Conservation (phyloP, 2,888 invertebrate species). For the Cephus pygmeus region DNA sequence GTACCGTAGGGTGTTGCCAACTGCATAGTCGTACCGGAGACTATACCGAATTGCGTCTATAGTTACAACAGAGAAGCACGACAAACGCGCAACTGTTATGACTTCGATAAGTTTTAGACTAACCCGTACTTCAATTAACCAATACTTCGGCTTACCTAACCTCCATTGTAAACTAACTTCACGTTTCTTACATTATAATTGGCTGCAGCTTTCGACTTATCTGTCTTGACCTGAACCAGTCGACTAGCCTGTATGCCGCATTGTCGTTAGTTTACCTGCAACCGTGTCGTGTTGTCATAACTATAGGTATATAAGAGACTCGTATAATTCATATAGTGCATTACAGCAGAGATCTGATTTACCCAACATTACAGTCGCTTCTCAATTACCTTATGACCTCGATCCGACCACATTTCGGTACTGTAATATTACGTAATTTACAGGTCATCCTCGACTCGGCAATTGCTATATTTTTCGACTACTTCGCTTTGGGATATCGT, state of each 20-base stretch:
- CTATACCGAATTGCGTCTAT: neutral
- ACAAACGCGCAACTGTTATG: slow-evolving; percentile 26
- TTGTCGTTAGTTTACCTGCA: neutral
- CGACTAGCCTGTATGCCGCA: neutral
- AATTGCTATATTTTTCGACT: neutral
- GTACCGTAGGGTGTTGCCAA: neutral
- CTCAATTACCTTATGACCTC: neutral
- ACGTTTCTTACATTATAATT: slow-evolving; percentile 55
- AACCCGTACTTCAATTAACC: neutral
- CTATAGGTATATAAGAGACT: neutral
- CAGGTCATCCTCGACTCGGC: neutral
- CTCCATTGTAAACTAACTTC: slow-evolving; percentile 59
- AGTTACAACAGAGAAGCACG: neutral
- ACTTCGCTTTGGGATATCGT: neutral
- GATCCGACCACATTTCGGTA: neutral
- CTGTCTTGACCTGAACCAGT: neutral
- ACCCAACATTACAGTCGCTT: neutral
- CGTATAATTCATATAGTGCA: neutral
- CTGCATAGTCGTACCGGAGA: neutral
- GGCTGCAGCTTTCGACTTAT: slow-evolving; percentile 22
- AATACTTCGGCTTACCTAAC: slow-evolving; percentile 43
- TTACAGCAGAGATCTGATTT: neutral
- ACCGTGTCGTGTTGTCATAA: neutral
- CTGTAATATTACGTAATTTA: neutral
- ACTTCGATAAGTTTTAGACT: slow-evolving; percentile 40